phyloP scores from a whole-genome alignment of 2,113 vertebrate genomes.

The Thunnus maccoyii region DNA sequence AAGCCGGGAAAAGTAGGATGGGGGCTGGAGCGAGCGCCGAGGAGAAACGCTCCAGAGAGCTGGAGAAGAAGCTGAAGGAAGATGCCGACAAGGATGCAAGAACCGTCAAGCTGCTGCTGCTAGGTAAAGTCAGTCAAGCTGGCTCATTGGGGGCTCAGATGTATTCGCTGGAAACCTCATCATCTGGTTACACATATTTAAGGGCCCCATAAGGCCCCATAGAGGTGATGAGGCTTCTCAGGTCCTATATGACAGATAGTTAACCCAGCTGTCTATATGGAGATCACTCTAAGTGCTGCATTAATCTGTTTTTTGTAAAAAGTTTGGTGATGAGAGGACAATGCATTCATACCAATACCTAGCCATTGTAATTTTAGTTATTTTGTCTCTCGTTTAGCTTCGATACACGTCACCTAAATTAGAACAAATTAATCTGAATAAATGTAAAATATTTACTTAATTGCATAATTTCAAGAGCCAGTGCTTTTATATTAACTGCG shows the following conservation, averaged over 20 bases:
- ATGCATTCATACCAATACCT: neutral
- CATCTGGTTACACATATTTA: conserved; percentile 11
- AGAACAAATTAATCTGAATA: neutral
- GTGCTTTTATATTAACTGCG: neutral
- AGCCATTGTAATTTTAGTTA: neutral
- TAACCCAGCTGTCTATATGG: neutral
- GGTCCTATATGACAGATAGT: neutral
- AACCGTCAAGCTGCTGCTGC: conserved; percentile 96
- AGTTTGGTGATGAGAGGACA: neutral
- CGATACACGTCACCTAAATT: neutral
- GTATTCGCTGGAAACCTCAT: conserved; percentile 1
- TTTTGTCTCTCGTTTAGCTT: neutral
- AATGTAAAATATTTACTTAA: neutral
- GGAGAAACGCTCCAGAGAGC: conserved; percentile 95
- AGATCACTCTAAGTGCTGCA: neutral
- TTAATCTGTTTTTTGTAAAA: neutral
- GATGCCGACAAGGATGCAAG: conserved; percentile 96
- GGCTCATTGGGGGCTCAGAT: neutral
- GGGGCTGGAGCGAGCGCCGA: conserved; percentile 96
- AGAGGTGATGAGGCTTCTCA: neutral
- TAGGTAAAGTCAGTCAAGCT: conserved; percentile 87
- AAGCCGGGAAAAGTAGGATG: conserved; percentile 84
- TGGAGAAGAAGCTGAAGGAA: conserved; percentile 98
- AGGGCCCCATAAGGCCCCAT: conserved; percentile 1
- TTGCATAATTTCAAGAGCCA: neutral